phyloP scores from a whole-genome alignment of 1,140 invertebrate species.

The Vanessa tameamea region DNA sequence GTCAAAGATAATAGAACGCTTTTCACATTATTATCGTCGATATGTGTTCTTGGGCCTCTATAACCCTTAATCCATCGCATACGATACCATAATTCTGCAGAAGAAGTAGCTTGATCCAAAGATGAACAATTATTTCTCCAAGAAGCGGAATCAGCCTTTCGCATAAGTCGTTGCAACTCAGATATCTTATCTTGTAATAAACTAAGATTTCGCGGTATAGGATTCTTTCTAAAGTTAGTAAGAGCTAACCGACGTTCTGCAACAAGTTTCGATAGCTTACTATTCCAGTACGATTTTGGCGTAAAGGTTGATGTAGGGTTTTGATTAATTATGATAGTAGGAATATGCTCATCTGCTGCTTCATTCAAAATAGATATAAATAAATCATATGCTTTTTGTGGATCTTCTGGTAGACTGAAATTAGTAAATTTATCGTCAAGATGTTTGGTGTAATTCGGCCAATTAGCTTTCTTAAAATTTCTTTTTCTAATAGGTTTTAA shows the following conservation, averaged over 20 bases:
- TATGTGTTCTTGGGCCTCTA: not conserved
- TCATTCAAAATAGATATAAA: slow-evolving; percentile 39
- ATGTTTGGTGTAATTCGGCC: slow-evolving; percentile 30
- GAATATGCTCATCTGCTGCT: slow-evolving; percentile 38
- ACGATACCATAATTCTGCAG: slow-evolving; percentile 9
- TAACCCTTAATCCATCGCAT: slow-evolving; percentile 28
- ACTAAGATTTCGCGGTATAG: slow-evolving; percentile 46
- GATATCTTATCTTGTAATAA: slow-evolving; percentile 31
- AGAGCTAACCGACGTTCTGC: slow-evolving; percentile 47
- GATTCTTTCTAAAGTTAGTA: slow-evolving; percentile 43
- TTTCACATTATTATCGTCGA: not conserved
- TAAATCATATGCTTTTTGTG: slow-evolving; percentile 35
- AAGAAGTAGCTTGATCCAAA: not conserved
- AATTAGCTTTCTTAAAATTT: slow-evolving; percentile 45
- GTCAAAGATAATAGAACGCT: not conserved
- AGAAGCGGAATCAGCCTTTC: not conserved
- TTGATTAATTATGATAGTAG: slow-evolving; percentile 29
- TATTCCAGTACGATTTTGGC: slow-evolving; percentile 47
- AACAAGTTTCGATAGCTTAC: slow-evolving; percentile 39
- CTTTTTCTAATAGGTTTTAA: slow-evolving; percentile 2
- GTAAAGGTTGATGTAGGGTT: slow-evolving; percentile 37
- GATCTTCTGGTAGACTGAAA: slow-evolving; percentile 11
- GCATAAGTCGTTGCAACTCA: slow-evolving; percentile 9
- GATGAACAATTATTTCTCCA: slow-evolving; percentile 18
- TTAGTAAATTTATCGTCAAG: not conserved